These are phyloP conservation scores for Orthosia gothica DNA, from an alignment of 2,888 invertebrate genomes.

Conservation along the genomic window DNA sequence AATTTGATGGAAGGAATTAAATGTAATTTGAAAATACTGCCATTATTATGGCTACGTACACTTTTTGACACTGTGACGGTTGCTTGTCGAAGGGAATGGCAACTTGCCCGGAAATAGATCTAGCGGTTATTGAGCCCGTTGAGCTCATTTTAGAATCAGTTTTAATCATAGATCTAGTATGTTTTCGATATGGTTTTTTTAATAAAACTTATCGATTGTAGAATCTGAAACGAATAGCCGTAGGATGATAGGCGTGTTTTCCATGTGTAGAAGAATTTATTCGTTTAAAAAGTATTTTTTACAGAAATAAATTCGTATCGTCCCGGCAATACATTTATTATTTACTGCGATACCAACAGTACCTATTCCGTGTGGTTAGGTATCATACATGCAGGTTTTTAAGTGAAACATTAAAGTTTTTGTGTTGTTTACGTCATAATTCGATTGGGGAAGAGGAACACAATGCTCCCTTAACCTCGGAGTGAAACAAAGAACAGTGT, in stretches of 20 bases:
- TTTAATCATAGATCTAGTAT: too few relatives aligned
- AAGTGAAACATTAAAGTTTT: background rate
- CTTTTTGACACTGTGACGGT: background rate
- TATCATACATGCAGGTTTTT: background rate
- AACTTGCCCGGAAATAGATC: background rate
- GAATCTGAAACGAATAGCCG: background rate
- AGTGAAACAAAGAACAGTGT: conserved; percentile 46
- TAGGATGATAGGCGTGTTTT: background rate
- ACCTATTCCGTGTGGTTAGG: background rate
- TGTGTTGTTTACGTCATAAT: background rate
- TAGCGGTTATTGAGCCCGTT: background rate
- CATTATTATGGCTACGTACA: background rate
- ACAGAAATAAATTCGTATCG: background rate
- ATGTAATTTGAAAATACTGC: background rate
- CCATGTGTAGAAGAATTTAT: background rate
- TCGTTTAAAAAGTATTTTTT: background rate
- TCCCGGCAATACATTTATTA: background rate
- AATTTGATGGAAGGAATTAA: background rate
- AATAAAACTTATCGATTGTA: too few relatives aligned
- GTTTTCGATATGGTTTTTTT: too few relatives aligned
- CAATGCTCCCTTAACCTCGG: background rate
- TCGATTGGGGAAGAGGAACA: background rate
- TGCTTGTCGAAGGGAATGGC: background rate
- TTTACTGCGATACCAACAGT: background rate
- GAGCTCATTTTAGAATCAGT: too few relatives aligned